phyloP scores from a whole-genome alignment of 2,797 vertebrate genomes.

The Tangara arthus region DNA sequence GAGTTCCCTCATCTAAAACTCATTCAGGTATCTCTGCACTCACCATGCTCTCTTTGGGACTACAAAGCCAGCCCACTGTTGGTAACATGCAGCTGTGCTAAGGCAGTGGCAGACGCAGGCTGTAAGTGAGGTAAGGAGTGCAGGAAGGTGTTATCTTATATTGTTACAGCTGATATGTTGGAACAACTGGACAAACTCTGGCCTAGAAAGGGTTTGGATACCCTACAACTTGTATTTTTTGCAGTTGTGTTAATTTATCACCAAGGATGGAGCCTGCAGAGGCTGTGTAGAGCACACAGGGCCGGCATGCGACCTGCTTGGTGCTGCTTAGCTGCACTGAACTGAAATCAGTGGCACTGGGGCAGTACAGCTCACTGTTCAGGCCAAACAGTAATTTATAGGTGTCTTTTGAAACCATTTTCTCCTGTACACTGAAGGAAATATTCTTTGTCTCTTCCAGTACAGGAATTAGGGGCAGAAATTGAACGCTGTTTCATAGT shows the following conservation, averaged over 20 bases:
- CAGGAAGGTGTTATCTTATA: neutral
- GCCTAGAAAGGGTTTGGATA: neutral
- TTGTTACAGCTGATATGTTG: neutral
- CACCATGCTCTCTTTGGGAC: rapidly evolving
- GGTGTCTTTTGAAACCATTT: neutral
- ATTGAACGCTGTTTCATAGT: neutral
- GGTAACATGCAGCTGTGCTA: neutral
- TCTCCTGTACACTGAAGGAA: neutral
- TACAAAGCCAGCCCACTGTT: neutral
- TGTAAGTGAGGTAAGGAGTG: neutral
- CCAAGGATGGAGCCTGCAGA: neutral
- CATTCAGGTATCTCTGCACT: neutral
- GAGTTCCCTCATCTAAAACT: neutral
- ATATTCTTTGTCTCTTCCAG: neutral
- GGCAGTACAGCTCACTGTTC: neutral
- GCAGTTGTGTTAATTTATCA: neutral
- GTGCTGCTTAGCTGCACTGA: neutral
- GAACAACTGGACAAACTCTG: neutral
- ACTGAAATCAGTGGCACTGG: neutral
- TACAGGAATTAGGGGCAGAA: neutral
- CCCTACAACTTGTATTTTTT: neutral
- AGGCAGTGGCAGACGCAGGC: neutral
- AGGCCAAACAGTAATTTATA: neutral
- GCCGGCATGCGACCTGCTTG: rapidly evolving
- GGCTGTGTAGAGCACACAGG: neutral